Evolutionary conservation across 2,888 invertebrate genomes (phyloP), one percentile per base, ranked within the genome.

Genomic region (Flexamia atlantica): DNA sequence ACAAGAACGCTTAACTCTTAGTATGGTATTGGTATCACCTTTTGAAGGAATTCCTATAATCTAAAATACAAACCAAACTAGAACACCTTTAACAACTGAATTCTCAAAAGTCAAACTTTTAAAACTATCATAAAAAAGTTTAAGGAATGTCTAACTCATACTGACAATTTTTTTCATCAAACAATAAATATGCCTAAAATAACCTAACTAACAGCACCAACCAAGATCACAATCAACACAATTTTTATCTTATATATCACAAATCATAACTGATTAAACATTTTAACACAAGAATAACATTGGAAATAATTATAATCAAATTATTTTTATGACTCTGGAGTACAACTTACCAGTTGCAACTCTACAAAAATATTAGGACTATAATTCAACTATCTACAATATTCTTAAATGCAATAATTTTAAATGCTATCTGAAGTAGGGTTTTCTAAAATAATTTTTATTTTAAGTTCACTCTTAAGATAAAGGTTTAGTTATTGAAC

Each of bases 141-240:
- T 30, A 1, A 28, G 64, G 64, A 64, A 64, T 64, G 64, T 64
- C 30, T 28, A 30, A 64, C 14, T 64, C 57, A 64, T 53, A 53
- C 53, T 53, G 53, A 53, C 0, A 53, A 23, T 1, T 23, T n/a
- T 53, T 23, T 5, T 14, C 7, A 53, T 53, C 3, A 28, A 64
- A 57, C 57, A 57, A 57, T 57, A 57, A 57, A 57, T 20, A n/a
- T n/a, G n/a, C n/a, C n/a, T n/a, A 30, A 64, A 25, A 12, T 64
- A 30, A 64, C 64, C 14, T 28, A 64, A 64, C 28, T 64, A 28
- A 64, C 28, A 64, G 64, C 64, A 64, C 64, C 64, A 64, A 64
- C 25, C 28, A 64, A 17, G 30, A 64, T 64, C 64, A 64, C 64
- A 64, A 64, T 23, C 57, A 57, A 57, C 7, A 57, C 9, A 23